Evolutionary conservation across 2,797 vertebrate genomes (phyloP).

Genomic region (Enoplosus armatus): DNA sequence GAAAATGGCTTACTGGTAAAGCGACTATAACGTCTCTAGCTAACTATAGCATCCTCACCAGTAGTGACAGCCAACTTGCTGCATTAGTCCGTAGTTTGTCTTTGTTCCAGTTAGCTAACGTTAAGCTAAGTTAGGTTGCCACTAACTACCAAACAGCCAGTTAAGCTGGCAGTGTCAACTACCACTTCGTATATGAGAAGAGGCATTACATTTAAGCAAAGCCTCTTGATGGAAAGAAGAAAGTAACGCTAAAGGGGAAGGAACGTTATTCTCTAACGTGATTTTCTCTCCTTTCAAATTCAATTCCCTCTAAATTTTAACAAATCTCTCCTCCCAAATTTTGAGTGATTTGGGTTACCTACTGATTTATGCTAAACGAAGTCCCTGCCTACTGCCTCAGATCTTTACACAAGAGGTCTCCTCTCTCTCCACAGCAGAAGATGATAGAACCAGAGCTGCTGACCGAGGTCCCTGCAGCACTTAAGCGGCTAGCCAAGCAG

Average conservation of each 20-base stretch:
- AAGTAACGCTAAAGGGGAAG: too few relatives aligned
- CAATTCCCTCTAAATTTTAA: not conserved
- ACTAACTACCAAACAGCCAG: not conserved
- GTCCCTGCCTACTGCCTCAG: not conserved
- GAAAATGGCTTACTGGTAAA: accelerated
- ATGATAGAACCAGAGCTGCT: conserved; percentile 97
- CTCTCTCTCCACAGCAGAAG: conserved; percentile 48
- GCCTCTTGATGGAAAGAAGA: too few relatives aligned
- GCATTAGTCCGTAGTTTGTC: not conserved
- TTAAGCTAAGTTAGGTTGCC: not conserved
- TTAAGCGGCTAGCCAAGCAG: conserved; percentile 98
- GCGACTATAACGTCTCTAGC: accelerated
- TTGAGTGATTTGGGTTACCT: too few relatives aligned
- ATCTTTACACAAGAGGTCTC: not conserved
- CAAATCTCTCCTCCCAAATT: not conserved
- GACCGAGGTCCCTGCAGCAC: conserved; percentile 94
- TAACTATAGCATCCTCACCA: accelerated
- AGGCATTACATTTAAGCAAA: not conserved
- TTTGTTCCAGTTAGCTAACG: conserved; percentile 2
- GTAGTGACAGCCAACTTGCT: not conserved
- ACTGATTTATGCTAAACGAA: not conserved
- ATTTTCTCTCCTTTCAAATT: not conserved
- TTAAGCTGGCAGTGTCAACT: not conserved
- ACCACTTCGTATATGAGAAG: not conserved
- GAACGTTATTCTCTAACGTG: not conserved